Evolutionary conservation across 2,113 vertebrate species (phyloP), one percentile per base, ranked within the genome.

Genomic region (Todiramphus chloris): DNA sequence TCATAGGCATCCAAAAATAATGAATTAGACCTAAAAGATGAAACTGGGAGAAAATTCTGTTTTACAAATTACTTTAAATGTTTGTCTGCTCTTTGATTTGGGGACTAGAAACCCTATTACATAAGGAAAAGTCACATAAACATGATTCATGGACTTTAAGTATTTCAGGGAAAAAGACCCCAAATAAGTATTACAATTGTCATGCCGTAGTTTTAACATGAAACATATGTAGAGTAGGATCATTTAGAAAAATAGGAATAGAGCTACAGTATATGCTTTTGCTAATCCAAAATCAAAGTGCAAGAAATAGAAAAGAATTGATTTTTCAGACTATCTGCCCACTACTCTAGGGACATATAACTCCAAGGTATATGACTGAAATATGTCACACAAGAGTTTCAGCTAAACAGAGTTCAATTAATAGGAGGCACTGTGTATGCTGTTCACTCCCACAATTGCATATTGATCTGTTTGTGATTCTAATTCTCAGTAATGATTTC

Each of bases 381-480:
- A 28, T 41, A n/a, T 0, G 0, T 85, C 51, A 56, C 27, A 17
- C 16, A 51, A 85, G 60, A 55, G 17, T 48, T 93, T 70, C 72
- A 68, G n/a, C 60, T 85, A 70, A 70, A 76, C 41, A 0, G 2
- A 44, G 37, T 58, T 95, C 55, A 70, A 8, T 95, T 89, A 85
- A 53, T 50, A 88, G 67, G 28, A 80, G 59, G 70, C 30, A 39
- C 56, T 82, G 37, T 70, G 25, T 89, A 18, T 86, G 53, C 35
- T 83, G 31, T 76, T 94, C 53, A 31, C 59, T 87, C 58, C 44
- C 44, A 83, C 75, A 89, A 76, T 33, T 72, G 63, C 41, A 2
- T 81, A 90, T 93, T 68, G 87, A 79, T 96, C 72, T 73, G 23
- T 77, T 81, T 69, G 39, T 83, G 56, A 90, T 89, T 89, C 41